These are phyloP conservation scores for Frankliniella fusca DNA, from an alignment of 2,888 invertebrate species.

Conservation along the genomic window DNA sequence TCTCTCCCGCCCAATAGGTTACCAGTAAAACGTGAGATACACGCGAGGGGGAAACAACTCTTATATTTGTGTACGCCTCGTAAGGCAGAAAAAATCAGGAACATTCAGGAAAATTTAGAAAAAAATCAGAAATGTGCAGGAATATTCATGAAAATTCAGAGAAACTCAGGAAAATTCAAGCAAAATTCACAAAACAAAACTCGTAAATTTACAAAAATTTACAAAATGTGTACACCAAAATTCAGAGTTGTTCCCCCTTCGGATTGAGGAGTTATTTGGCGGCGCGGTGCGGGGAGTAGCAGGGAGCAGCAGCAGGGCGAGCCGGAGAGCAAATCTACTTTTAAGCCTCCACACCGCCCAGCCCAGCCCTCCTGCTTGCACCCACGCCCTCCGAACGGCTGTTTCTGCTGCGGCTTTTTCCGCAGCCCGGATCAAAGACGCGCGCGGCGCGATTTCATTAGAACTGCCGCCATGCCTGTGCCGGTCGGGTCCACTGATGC, in stretches of 20 bases:
- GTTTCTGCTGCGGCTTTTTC: neutral
- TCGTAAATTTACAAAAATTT: too few relatives aligned
- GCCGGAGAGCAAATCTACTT: neutral
- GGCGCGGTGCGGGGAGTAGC: neutral
- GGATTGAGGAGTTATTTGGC: neutral
- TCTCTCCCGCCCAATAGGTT: neutral
- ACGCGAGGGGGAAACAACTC: neutral
- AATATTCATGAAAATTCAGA: too few relatives aligned
- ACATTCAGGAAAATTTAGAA: too few relatives aligned
- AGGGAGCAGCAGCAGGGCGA: neutral
- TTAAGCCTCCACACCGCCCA: neutral
- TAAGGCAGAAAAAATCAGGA: too few relatives aligned
- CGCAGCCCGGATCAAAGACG: neutral
- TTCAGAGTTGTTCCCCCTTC: too few relatives aligned
- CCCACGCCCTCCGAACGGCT: neutral
- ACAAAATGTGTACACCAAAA: too few relatives aligned
- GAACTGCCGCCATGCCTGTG: neutral
- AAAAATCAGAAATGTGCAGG: too few relatives aligned
- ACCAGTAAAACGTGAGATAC: neutral
- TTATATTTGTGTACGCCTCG: too few relatives aligned
- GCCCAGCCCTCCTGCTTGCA: neutral
- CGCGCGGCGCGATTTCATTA: slow-evolving; percentile 24
- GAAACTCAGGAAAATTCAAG: too few relatives aligned
- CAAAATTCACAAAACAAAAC: too few relatives aligned
- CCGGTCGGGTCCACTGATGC: neutral